phyloP scores from a whole-genome alignment of 2,113 vertebrate species.

The Tetraodon nigroviridis region DNA sequence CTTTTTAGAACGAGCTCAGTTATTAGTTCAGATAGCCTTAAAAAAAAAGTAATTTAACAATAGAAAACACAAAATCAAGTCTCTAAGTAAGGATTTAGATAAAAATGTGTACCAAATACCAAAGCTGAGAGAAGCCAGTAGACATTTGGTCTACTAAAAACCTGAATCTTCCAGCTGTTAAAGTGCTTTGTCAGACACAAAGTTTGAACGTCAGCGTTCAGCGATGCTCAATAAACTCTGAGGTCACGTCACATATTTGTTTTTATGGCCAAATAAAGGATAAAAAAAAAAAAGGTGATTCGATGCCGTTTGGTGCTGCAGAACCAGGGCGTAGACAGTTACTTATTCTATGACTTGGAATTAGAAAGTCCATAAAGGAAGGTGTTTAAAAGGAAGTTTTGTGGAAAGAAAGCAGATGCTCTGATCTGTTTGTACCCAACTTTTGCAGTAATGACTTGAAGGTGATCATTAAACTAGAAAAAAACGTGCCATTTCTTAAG shows the following conservation, averaged over 20 bases:
- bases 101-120: background rate
- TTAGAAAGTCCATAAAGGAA: no score
- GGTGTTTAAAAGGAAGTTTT: background rate
- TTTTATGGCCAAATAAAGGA: no score
- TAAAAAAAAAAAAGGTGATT: no score
- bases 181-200: constrained; percentile 52
- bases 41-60: background rate
- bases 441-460: no score
- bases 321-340: no score
- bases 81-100: no score
- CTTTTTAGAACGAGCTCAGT: background rate
- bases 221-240: constrained; percentile 23
- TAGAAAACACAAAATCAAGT: background rate
- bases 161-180: constrained; percentile 49
- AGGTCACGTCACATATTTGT: no score
- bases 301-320: no score
- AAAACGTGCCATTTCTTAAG: no score
- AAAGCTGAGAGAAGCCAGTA: background rate
- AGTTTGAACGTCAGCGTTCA: constrained; percentile 36
- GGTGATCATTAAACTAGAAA: no score
- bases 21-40: background rate
- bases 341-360: no score
- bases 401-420: background rate
- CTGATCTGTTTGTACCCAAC: background rate
- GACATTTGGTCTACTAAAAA: constrained; percentile 35